phyloP scores from a whole-genome alignment of 2,113 vertebrate genomes.

The Psophia crepitans region DNA sequence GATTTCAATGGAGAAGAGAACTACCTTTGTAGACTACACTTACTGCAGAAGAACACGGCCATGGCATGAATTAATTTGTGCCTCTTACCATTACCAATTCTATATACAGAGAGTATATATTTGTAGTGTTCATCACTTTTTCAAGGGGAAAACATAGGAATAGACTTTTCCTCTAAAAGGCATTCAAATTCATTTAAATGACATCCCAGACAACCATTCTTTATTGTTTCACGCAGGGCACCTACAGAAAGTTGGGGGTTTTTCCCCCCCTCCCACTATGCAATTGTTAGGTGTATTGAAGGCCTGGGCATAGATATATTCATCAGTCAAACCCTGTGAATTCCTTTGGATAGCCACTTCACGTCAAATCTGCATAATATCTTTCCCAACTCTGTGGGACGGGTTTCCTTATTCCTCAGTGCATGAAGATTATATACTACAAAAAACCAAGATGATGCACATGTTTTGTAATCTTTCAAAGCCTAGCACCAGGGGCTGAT shows the following conservation, averaged over 20 bases:
- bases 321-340: neutral
- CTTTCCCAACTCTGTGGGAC: neutral
- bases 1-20: neutral
- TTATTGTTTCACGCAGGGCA: neutral
- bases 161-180: neutral
- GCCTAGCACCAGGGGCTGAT: neutral
- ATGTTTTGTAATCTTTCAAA: neutral
- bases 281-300: neutral
- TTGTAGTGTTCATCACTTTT: neutral
- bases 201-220: neutral
- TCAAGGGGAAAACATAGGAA: neutral
- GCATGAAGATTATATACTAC: neutral
- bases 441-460: neutral
- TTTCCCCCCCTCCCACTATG: neutral
- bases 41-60: neutral
- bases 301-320: neutral
- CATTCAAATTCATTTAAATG: neutral
- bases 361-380: accelerated
- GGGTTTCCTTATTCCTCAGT: neutral
- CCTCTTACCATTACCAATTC: neutral
- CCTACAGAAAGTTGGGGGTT: neutral
- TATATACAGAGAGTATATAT: neutral
- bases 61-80: neutral
- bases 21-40: neutral
- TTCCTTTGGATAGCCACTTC: neutral